Conservation (phyloP, 1,140 invertebrate genomes). For the Heliconius melpomene region DNA sequence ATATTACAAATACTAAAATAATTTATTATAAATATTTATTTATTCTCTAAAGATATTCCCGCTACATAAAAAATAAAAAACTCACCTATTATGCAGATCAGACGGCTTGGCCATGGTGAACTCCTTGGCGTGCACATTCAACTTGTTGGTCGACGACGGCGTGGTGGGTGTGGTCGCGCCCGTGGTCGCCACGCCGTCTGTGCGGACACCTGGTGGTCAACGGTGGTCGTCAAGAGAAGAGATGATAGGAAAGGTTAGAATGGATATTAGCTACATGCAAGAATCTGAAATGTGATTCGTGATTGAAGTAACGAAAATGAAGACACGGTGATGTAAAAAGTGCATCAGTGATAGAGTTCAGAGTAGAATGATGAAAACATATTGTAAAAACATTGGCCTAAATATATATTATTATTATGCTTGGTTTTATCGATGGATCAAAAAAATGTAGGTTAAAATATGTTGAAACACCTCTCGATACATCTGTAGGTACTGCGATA, state of each 20-base stretch:
- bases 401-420: background rate
- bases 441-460: background rate
- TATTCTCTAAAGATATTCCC: too few relatives aligned
- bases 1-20: too few relatives aligned
- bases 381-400: background rate
- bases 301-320: constrained; percentile 14
- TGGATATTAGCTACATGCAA: constrained; percentile 38
- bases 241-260: constrained; percentile 65
- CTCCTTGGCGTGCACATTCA: constrained; percentile 93
- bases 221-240: constrained; percentile 74
- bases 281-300: constrained; percentile 24
- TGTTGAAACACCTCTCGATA: background rate
- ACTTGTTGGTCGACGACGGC: constrained; percentile 77
- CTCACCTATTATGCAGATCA: constrained; percentile 84
- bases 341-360: background rate
- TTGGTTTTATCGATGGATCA: background rate
- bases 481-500: background rate
- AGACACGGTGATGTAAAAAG: background rate
- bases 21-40: too few relatives aligned
- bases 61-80: constrained; percentile 19
- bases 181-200: constrained; percentile 71
- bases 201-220: constrained; percentile 79
- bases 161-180: constrained; percentile 44
- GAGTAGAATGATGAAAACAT: constrained; percentile 8
- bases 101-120: constrained; percentile 88